Percentiles rank a stretch among this genome's conserved stretches.
Evolutionary conservation across 2,888 invertebrate species (phyloP).

Genomic region (Pomacea canaliculata): DNA sequence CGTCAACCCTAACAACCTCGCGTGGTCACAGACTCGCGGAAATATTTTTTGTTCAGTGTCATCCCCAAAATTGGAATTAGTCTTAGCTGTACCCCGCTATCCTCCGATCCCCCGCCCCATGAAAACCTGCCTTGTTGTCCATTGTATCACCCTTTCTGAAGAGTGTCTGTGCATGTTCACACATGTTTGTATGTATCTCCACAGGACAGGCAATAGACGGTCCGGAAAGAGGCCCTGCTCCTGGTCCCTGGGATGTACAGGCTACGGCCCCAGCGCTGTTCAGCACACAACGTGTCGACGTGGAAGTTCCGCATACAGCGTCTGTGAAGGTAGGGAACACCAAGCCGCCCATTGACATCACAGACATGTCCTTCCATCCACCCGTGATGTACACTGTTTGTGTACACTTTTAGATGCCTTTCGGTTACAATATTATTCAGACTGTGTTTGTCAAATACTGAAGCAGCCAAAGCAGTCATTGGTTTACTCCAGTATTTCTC

Average conservation of each 20-base stretch:
- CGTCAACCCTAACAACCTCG: too few relatives aligned
- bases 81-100: too few relatives aligned
- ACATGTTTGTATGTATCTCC: neutral
- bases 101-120: too few relatives aligned
- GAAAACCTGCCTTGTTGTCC: too few relatives aligned
- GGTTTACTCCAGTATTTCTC: too few relatives aligned
- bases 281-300: slow-evolving; percentile 68
- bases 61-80: too few relatives aligned
- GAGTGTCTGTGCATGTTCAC: too few relatives aligned
- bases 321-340: slow-evolving; percentile 67
- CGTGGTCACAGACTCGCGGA: too few relatives aligned
- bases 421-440: too few relatives aligned
- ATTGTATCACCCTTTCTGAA: too few relatives aligned
- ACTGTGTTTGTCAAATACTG: neutral
- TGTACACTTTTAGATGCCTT: neutral
- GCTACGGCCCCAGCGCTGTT: slow-evolving; percentile 69
- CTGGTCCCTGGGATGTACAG: slow-evolving; percentile 72
- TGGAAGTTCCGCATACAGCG: slow-evolving; percentile 73
- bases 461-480: too few relatives aligned
- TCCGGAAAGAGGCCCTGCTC: slow-evolving; percentile 60
- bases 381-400: neutral
- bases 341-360: neutral
- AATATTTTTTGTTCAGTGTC: too few relatives aligned
- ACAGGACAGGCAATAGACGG: slow-evolving; percentile 65
- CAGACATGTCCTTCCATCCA: neutral